Evolutionary conservation across 2,888 invertebrate species (phyloP), one percentile per base, ranked within the genome.

Genomic region (Drosophila ustulata): DNA sequence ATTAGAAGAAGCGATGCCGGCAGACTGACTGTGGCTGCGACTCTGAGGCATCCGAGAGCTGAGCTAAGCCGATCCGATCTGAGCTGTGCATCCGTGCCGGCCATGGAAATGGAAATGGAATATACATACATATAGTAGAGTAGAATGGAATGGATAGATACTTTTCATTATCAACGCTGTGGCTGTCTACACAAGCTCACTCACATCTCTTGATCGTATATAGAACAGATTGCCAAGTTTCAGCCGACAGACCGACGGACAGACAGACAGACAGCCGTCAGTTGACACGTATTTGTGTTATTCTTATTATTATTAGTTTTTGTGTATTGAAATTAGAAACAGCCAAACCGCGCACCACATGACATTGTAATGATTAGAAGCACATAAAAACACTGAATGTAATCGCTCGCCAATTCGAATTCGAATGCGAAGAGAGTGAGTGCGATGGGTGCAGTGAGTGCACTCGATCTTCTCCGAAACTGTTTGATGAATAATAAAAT

Each of bases 1-100:
- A 89, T 89, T 89, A 86, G 72, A 78, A 73, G 81, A 82, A 79
- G 78, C 84, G 81, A 66, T 86, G 78, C 76, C 78, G 79, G 68
- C 75, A 79, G 72, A 90, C 90, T 90, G 73, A 79, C 37, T 37
- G 37, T 37, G 37, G 68, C 25, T 32, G 9, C 9, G 51, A 39
- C 32, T 50, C 47, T 9, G 66, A 62, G 59, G 65, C 56, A 53
- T 64, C 56, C 64, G 46, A 75, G 75, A 62, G 66, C 18, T 18
- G 18, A 18, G 18, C 18, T 18, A 1, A 18, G 18, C 18, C 18
- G 18, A 18, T 18, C 18, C 18, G 18, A 18, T 18, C 18, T 18
- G 18, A 18, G 18, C 51, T 53, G 32, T 45, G 46, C 64, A 67
- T 67, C 63, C 66, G 59, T 47, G n/a, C 5, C 23, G 39, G 3